Base-by-base conservation (phyloP, 2,888 invertebrate genomes). In the Cephus rjabovi region DNA sequence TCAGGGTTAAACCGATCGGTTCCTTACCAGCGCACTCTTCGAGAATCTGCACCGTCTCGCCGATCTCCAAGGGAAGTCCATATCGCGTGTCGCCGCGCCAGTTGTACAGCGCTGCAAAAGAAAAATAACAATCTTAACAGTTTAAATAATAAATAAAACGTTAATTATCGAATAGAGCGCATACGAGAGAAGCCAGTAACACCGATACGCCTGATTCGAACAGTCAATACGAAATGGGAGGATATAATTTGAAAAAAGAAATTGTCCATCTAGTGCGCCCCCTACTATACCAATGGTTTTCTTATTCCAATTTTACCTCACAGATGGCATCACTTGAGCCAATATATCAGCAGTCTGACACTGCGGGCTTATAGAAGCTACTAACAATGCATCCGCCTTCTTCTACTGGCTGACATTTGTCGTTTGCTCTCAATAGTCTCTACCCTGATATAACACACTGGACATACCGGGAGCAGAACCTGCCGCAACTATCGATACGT, bases 31-130 rank as follows among this genome's bases (percentile, higher is more conserved):
- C 94, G 93, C 96, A 97, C 93, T 98, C 98, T 93, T 98, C 98
- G 85, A 97, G 93, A 86, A 98, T 97, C 91, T 98, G 97, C 4
- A 98, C 96, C 9, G 97, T 96, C 91, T 98, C 98, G 79, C 98
- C 98, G 86, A 98, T 97, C 92, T 97, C 97, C 85, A 98, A 92
- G 6, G 96, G 95, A 81, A 97, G 92, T 68, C 97, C 97, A 86
- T 95, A 96, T 76, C 95, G 94, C 37, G 95, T 95, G 92, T 96
- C 96, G 83, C 97, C 96, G 90, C 95, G 94, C 96, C 97, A 98
- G 91, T 97, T 98, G 93, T 97, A 97, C 81, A 98, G 96, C 87
- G 97, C 98, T 98, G 93, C 79, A 94, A 95, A 77, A 34, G 75
- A 11, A 77, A 73, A 89, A 94, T 94, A 12, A 35, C 12, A 35